A percentile compares a stretch with the other conserved stretches of the same genome.
Evolutionary conservation across 2,888 invertebrate genomes (phyloP).

Genomic region (Melinaea menophilus): DNA sequence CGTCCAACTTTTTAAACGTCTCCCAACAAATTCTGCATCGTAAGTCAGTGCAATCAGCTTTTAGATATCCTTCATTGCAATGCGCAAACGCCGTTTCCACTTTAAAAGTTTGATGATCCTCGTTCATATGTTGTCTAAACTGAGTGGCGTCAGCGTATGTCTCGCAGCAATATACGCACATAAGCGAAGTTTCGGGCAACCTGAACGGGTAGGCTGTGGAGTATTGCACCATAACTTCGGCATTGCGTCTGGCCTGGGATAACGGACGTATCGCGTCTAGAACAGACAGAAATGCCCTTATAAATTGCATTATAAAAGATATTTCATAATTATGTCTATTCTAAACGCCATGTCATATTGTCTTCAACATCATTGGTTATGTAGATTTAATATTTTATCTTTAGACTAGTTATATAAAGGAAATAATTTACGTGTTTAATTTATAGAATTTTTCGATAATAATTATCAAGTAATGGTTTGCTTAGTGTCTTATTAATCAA

Average conservation of each 20-base stretch:
- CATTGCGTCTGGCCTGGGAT: conserved; percentile 44
- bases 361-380: no score
- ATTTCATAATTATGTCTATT: conserved; percentile 15
- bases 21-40: conserved; percentile 42
- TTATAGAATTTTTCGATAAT: no score
- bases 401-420: no score
- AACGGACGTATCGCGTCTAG: conserved; percentile 43
- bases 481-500: neutral
- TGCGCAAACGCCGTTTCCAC: conserved; percentile 38
- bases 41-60: conserved; percentile 46
- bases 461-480: neutral
- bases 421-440: no score
- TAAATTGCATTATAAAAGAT: conserved; percentile 30
- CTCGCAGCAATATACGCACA: conserved; percentile 49
- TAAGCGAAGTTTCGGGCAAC: conserved; percentile 44
- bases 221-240: conserved; percentile 44
- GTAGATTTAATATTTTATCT: no score
- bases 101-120: conserved; percentile 41
- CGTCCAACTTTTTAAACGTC: conserved; percentile 36
- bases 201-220: conserved; percentile 53
- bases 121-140: conserved; percentile 43
- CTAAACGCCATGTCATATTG: conserved; percentile 5
- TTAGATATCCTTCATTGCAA: conserved; percentile 38
- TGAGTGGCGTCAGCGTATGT: conserved; percentile 39
- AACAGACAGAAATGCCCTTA: conserved; percentile 49